Conservation (phyloP, 2,888 invertebrate genomes). For the Resseliella maxima region DNA sequence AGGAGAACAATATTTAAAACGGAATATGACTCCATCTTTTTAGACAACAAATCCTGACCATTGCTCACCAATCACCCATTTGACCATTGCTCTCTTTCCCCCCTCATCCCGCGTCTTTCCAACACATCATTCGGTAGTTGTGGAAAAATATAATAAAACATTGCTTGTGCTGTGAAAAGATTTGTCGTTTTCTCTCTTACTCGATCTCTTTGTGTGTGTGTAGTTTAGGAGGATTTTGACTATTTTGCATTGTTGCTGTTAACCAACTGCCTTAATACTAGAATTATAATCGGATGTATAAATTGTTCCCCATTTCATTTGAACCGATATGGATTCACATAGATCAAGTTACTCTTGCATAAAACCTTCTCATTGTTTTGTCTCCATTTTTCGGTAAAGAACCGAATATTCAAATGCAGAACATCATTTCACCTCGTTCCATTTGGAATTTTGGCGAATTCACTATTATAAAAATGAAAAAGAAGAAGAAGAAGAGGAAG, state of each 20-base stretch:
- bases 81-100: too few relatives aligned
- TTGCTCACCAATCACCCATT: neutral
- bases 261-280: neutral
- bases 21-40: neutral
- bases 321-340: neutral
- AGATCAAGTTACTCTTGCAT: slow-evolving; percentile 36
- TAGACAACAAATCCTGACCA: neutral
- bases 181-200: neutral
- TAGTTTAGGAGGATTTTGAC: neutral
- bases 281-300: slow-evolving; percentile 41
- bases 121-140: neutral
- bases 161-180: neutral
- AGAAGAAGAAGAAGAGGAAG: too few relatives aligned
- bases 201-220: too few relatives aligned
- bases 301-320: neutral
- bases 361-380: neutral
- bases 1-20: neutral
- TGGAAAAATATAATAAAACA: neutral
- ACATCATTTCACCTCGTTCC: neutral
- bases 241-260: neutral
- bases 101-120: too few relatives aligned
- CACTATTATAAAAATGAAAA: neutral
- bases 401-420: neutral
- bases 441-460: neutral
- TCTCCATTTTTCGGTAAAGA: neutral